These are phyloP conservation scores for Brienomyrus longianalis DNA, from an alignment of 2,113 vertebrate genomes.

Conservation along the genomic window DNA sequence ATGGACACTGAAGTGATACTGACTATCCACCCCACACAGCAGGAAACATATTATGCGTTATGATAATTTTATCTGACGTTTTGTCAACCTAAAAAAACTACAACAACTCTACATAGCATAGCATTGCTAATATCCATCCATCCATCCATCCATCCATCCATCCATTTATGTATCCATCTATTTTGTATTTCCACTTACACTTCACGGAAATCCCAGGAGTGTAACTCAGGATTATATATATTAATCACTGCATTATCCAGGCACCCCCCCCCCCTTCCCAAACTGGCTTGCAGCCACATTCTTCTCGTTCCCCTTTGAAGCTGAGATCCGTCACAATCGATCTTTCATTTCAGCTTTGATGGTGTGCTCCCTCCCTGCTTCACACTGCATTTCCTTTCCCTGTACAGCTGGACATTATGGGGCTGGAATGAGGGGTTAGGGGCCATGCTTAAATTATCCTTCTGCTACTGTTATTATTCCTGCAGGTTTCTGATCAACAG, in stretches of 20 bases:
- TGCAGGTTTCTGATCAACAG: background rate
- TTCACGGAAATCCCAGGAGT: background rate
- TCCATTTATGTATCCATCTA: background rate
- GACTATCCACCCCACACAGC: background rate
- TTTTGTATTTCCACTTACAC: background rate
- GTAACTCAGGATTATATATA: background rate
- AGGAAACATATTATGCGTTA: background rate
- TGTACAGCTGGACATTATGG: background rate
- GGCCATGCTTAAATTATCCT: background rate
- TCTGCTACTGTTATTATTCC: background rate
- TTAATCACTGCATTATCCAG: background rate
- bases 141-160: too few species aligned
- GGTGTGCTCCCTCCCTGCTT: background rate
- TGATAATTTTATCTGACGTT: background rate
- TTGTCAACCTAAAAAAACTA: background rate
- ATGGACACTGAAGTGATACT: background rate
- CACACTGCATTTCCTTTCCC: background rate
- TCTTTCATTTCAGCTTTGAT: background rate
- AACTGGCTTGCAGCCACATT: background rate
- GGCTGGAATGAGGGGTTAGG: background rate
- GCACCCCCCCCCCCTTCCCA: background rate
- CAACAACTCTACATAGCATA: background rate
- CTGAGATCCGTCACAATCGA: background rate
- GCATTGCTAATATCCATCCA: background rate
- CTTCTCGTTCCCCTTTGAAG: background rate